Evolutionary conservation across 2,888 invertebrate species (phyloP), one percentile per base, ranked within the genome.

Genomic region (Bellardia pandia): DNA sequence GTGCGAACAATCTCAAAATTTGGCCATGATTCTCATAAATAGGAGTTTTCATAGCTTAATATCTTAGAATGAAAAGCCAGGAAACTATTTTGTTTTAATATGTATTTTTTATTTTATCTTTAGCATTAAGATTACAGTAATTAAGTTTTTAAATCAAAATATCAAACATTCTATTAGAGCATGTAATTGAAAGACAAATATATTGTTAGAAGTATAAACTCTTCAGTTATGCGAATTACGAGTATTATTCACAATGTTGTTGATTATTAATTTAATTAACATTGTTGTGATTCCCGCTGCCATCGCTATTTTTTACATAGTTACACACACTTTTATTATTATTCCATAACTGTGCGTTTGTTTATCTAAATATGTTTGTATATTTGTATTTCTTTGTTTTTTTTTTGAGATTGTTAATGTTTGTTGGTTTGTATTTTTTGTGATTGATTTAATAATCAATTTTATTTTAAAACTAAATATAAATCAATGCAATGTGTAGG

Each of bases 361-460:
- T 51, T n/a, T 51, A 51, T 51, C 51, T 51, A 13, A 11, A 48
- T 48, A 48, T 14, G 11, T 48, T 13, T 14, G 48, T 48, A 13
- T 13, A 48, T 48, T 48, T 48, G 48, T 2, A 48, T 48, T 13
- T n/a, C 6, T 51, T 51, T 51, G n/a, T 14, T 51, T 23, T 62
- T 62, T 4, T 42, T 16, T 11, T 64, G 23, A n/a, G 13, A 45
- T 37, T 64, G 42, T 64, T 42, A 14, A 13, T 64, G 1, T 74
- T 23, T 72, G 53, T 58, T 42, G 45, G 62, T 66, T 16, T 42
- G 64, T 23, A 8, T 14, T 68, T 68, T 37, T 48, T 48, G 2
- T 68, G 30, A 53, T 69, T 53, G 37, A 37, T 71, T 76, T 51
- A 64, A 64, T 64, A 76, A 51, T 16, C 45, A 48, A 62, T 64